A percentile compares a stretch with the other conserved stretches of the same genome.
phyloP scores from a whole-genome alignment of 2,113 vertebrate species.

The Sarotherodon lohbergeri region DNA sequence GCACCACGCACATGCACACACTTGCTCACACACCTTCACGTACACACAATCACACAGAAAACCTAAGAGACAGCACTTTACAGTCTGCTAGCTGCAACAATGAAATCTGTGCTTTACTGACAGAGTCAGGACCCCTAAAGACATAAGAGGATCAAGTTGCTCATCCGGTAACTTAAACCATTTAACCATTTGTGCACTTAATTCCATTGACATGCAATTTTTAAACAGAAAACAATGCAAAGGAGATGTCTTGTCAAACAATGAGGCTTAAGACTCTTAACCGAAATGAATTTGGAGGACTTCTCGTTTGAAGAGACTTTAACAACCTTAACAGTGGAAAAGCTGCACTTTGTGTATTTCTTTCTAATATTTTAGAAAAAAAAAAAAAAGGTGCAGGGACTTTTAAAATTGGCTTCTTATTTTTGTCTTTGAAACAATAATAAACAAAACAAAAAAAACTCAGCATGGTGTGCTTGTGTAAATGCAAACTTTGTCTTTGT shows the following conservation, averaged over 20 bases:
- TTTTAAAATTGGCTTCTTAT: not conserved
- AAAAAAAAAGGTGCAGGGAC: not conserved
- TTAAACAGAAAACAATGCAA: conserved; percentile 38
- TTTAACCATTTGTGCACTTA: conserved; percentile 74
- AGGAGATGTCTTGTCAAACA: conserved; percentile 33
- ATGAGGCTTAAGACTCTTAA: conserved; percentile 34
- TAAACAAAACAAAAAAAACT: not conserved
- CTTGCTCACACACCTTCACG: not conserved
- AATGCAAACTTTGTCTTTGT: not conserved
- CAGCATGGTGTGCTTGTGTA: not conserved
- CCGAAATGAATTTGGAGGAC: not conserved
- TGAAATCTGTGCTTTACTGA: conserved; percentile 59
- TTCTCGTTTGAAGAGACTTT: not conserved
- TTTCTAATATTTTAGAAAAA: not conserved
- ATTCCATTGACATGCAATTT: conserved; percentile 54
- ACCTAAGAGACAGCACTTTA: conserved; percentile 30
- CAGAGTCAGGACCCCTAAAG: conserved; percentile 58
- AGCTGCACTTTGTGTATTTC: not conserved
- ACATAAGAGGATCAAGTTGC: conserved; percentile 68
- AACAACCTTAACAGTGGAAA: conserved; percentile 1
- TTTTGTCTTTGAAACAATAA: not conserved
- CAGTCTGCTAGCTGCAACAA: conserved; percentile 48
- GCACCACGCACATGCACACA: not conserved
- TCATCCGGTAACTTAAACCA: conserved; percentile 72
- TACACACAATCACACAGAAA: conserved; percentile 14